Conservation (phyloP, 2,888 invertebrate species). For the Machimus atricapillus region DNA sequence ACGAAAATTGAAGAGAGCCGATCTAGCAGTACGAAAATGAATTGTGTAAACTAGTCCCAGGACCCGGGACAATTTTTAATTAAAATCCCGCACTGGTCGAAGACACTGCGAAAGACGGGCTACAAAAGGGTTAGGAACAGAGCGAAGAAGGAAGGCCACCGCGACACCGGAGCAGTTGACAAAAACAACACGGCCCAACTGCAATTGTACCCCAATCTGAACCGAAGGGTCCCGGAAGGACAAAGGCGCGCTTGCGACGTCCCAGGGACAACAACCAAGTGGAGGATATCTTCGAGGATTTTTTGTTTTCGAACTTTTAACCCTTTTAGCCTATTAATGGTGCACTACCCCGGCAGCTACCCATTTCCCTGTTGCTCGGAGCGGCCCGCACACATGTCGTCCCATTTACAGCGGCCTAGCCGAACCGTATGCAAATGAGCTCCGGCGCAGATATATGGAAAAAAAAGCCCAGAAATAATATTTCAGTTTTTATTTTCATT, state of each 20-base stretch:
- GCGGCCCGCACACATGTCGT: background rate
- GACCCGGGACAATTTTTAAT: constrained; percentile 24
- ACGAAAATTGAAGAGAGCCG: background rate
- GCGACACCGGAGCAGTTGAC: background rate
- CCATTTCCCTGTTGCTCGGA: constrained; percentile 2
- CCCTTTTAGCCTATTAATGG: constrained; percentile 33
- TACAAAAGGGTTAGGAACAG: background rate
- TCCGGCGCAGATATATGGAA: background rate
- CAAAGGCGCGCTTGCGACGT: background rate
- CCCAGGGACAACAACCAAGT: background rate
- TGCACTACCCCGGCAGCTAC: background rate
- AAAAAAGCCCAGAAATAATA: constrained; percentile 12
- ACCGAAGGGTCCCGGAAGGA: constrained; percentile 24
- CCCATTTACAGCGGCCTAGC: background rate
- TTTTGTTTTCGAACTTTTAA: constrained; percentile 17
- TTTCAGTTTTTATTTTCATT: constrained; percentile 32
- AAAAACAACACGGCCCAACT: constrained; percentile 15
- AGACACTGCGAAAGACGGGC: constrained; percentile 19
- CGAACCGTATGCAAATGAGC: constrained; percentile 13
- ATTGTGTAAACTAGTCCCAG: background rate
- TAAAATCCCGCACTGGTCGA: constrained; percentile 29
- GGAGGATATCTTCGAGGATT: constrained; percentile 1
- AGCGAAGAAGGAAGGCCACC: background rate
- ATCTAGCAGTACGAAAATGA: background rate
- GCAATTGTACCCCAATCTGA: constrained; percentile 23